These are phyloP conservation scores for Strix occidentalis DNA, from an alignment of 2,797 vertebrate species.

Conservation along the genomic window DNA sequence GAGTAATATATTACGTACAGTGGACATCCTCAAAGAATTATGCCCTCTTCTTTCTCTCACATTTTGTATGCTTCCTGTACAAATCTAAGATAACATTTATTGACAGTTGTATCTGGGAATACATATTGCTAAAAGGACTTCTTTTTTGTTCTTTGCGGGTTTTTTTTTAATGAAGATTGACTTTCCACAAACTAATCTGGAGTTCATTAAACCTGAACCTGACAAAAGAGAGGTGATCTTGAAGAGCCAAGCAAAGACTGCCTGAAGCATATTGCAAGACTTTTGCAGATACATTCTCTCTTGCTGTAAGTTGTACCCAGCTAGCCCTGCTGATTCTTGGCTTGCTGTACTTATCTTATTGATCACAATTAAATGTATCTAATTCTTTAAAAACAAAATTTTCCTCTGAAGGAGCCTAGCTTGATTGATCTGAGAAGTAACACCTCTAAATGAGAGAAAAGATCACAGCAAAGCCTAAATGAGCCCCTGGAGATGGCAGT, in stretches of 20 bases:
- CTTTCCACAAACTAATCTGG: slow-evolving; percentile 63
- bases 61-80: background rate
- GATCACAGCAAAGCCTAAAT: background rate
- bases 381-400: background rate
- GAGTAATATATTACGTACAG: background rate
- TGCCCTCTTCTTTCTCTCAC: background rate
- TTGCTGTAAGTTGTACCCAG: slow-evolving; percentile 66
- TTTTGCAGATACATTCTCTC: slow-evolving; percentile 50
- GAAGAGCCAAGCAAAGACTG: slow-evolving; percentile 47
- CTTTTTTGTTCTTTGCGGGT: background rate
- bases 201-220: slow-evolving; percentile 48
- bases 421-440: background rate
- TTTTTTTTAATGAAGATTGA: slow-evolving; percentile 41
- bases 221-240: slow-evolving; percentile 19
- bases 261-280: slow-evolving; percentile 57
- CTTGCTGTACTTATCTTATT: background rate
- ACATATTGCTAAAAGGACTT: background rate
- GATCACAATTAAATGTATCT: background rate
- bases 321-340: background rate
- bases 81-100: background rate
- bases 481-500: background rate
- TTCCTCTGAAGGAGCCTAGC: background rate
- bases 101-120: background rate
- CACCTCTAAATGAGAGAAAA: background rate
- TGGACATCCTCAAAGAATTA: background rate